phyloP scores from a whole-genome alignment of 2,797 vertebrate genomes.

The Setipinna tenuifilis region DNA sequence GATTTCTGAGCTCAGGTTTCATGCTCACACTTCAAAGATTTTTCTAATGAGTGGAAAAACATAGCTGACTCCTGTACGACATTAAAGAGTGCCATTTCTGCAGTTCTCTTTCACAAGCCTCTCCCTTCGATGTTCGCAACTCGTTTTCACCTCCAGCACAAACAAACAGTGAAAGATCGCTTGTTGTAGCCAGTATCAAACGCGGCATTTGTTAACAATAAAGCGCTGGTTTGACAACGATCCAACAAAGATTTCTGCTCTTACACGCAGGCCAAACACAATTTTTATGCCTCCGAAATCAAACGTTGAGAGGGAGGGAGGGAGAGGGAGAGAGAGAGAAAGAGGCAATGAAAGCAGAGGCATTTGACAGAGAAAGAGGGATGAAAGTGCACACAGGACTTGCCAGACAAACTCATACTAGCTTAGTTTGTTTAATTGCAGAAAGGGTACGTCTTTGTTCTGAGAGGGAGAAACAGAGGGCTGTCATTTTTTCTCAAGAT shows the following conservation, averaged over 20 bases:
- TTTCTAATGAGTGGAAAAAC: conserved; percentile 76
- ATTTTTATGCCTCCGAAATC: conserved; percentile 68
- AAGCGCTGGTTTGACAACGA: conserved; percentile 74
- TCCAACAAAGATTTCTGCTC: conserved; percentile 73
- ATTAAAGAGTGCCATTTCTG: conserved; percentile 68
- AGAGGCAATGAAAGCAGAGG: conserved; percentile 45
- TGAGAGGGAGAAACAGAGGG: neutral
- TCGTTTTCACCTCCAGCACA: conserved; percentile 81
- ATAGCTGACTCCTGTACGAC: conserved; percentile 67
- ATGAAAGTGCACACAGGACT: conserved; percentile 56
- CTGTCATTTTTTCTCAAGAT: conserved; percentile 21
- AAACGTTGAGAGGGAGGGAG: conserved; percentile 47
- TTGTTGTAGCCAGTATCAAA: conserved; percentile 73
- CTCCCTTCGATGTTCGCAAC: conserved; percentile 69
- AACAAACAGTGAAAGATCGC: conserved; percentile 73
- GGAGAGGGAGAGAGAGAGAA: conserved; percentile 52
- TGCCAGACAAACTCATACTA: conserved; percentile 62
- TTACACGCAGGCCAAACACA: conserved; percentile 65
- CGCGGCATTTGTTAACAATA: conserved; percentile 80
- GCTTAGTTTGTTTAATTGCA: conserved; percentile 65
- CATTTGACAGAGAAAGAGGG: conserved; percentile 17
- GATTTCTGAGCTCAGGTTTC: conserved; percentile 73
- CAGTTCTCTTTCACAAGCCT: conserved; percentile 67
- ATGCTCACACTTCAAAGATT: conserved; percentile 72
- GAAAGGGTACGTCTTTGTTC: conserved; percentile 56